These are phyloP conservation scores for Diarsia mendica DNA, from an alignment of 2,888 invertebrate species.

Conservation along the genomic window DNA sequence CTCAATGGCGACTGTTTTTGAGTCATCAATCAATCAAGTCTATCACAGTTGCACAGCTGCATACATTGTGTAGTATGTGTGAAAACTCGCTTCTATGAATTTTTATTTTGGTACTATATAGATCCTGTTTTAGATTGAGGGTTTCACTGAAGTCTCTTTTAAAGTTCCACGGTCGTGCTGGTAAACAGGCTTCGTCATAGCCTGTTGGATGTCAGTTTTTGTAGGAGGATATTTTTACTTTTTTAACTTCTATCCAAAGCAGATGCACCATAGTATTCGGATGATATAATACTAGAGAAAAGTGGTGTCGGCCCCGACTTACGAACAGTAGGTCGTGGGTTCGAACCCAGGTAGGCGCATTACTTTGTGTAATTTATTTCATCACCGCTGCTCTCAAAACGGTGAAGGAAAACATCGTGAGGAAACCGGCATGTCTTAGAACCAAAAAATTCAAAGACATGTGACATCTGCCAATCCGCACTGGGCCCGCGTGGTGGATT, in stretches of 20 bases:
- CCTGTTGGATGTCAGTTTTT: not conserved
- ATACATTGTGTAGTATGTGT: slow-evolving; percentile 6
- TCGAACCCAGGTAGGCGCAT: too few species aligned
- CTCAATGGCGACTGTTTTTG: slow-evolving; percentile 11
- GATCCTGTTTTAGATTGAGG: not conserved
- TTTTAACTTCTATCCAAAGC: not conserved
- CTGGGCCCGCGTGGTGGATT: too few species aligned
- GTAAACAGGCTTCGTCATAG: not conserved
- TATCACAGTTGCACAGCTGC: slow-evolving; percentile 43
- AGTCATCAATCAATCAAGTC: slow-evolving; percentile 35
- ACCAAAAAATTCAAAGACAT: too few species aligned
- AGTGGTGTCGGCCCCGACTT: too few species aligned
- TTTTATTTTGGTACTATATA: not conserved
- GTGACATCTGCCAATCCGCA: too few species aligned
- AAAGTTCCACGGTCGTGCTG: not conserved
- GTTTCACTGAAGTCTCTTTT: not conserved
- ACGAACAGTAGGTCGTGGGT: too few species aligned
- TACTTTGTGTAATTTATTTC: too few species aligned
- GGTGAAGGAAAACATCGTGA: too few species aligned
- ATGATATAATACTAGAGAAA: not conserved
- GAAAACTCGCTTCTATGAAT: slow-evolving; percentile 4
- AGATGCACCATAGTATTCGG: not conserved
- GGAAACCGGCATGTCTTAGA: too few species aligned
- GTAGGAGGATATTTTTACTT: not conserved
- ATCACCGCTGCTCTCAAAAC: too few species aligned